These are phyloP conservation scores for Drosophila sproati DNA, from an alignment of 1,140 invertebrate genomes.

Conservation along the genomic window DNA sequence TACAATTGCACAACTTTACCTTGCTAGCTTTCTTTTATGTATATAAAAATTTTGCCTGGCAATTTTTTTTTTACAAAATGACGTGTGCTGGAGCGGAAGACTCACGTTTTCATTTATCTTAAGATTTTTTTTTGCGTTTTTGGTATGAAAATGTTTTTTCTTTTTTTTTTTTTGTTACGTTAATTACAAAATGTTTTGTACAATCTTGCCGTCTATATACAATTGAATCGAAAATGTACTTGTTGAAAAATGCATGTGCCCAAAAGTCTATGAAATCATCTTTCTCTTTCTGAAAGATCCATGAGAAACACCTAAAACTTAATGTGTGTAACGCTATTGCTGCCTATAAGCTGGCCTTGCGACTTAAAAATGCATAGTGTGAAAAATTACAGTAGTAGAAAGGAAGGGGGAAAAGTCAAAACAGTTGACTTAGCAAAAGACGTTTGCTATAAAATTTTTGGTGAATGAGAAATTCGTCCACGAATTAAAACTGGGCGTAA, in stretches of 20 bases:
- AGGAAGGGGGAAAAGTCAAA: not conserved
- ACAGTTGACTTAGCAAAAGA: conserved; percentile 77
- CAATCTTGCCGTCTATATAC: conserved; percentile 49
- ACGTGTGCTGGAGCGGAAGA: conserved; percentile 73
- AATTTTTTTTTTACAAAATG: conserved; percentile 54
- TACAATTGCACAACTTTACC: conserved; percentile 31
- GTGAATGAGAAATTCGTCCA: conserved; percentile 84
- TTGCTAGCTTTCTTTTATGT: conserved; percentile 21
- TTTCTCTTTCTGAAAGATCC: conserved; percentile 28
- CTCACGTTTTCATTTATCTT: conserved; percentile 45
- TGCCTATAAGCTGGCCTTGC: conserved; percentile 48
- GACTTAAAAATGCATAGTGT: conserved; percentile 44
- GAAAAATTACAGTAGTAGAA: conserved; percentile 31
- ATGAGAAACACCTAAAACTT: conserved; percentile 34
- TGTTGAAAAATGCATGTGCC: conserved; percentile 32
- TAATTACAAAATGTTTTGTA: conserved; percentile 54
- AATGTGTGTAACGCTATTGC: conserved; percentile 18
- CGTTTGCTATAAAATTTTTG: conserved; percentile 84
- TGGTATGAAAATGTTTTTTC: conserved; percentile 61
- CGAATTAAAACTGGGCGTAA: conserved; percentile 80
- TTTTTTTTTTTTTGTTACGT: conserved; percentile 11
- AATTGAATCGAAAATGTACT: conserved; percentile 28
- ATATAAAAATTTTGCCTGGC: conserved; percentile 40
- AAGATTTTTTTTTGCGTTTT: conserved; percentile 45
- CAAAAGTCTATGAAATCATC: conserved; percentile 1